These are phyloP conservation scores for Damaliscus lunatus DNA, from an alignment of 2,113 vertebrate genomes.

Conservation along the genomic window DNA sequence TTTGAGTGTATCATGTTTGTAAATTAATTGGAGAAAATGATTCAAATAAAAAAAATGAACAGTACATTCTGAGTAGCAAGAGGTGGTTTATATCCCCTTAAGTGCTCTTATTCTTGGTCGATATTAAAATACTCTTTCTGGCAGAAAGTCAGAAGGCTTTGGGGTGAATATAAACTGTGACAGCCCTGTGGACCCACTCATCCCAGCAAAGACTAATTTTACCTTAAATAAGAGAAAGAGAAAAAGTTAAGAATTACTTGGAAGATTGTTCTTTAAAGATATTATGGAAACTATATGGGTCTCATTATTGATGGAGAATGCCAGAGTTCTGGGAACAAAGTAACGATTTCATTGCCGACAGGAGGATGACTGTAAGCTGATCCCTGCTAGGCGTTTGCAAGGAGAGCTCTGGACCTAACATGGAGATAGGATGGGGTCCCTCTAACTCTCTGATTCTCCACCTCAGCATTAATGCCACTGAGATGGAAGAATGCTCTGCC, in stretches of 20 bases:
- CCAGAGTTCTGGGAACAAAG: not conserved
- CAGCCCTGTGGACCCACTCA: not conserved
- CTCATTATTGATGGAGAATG: not conserved
- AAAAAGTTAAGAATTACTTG: not conserved
- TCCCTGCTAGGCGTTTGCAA: not conserved
- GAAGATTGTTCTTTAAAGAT: not conserved
- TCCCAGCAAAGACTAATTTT: not conserved
- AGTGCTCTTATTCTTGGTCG: not conserved
- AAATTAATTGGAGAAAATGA: conserved; percentile 34
- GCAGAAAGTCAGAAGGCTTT: not conserved
- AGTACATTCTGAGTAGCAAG: not conserved
- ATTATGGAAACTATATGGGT: not conserved
- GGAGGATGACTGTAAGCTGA: not conserved
- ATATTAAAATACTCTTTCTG: not conserved
- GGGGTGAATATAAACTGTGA: not conserved
- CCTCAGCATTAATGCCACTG: no score
- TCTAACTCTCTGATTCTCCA: not conserved
- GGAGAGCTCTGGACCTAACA: not conserved
- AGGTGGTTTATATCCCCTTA: not conserved
- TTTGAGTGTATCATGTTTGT: not conserved
- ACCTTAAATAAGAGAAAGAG: not conserved
- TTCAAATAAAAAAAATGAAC: conserved; percentile 2
- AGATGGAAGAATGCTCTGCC: not conserved
- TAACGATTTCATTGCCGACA: not conserved
- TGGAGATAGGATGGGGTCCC: not conserved